Evolutionary conservation across 2,888 invertebrate species (phyloP).

Genomic region (Calameuta idolon): DNA sequence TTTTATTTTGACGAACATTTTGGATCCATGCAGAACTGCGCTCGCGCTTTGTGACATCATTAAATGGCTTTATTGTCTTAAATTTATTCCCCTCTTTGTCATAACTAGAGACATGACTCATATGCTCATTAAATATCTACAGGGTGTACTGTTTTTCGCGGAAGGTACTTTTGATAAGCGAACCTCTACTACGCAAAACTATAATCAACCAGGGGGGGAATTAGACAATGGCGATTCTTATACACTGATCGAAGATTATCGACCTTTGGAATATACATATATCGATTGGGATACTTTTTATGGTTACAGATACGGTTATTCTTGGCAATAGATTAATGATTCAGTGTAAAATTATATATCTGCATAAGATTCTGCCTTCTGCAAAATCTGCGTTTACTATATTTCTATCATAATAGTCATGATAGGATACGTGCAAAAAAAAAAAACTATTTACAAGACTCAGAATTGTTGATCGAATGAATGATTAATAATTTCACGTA

Average conservation of each 20-base stretch:
- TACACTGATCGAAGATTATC: neutral
- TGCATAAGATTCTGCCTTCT: neutral
- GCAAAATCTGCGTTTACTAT: neutral
- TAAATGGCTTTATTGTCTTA: conserved; percentile 48
- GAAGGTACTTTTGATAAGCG: neutral
- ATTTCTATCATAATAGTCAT: neutral
- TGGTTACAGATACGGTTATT: neutral
- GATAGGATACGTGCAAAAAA: neutral
- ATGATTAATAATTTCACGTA: neutral
- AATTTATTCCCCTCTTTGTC: conserved; percentile 42
- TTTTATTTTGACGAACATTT: neutral
- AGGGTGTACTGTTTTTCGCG: neutral
- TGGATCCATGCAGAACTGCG: conserved; percentile 10
- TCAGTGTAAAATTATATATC: neutral
- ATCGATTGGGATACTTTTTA: neutral
- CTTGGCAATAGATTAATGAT: neutral
- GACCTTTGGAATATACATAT: neutral
- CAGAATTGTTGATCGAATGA: neutral
- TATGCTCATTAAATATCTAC: conserved; percentile 35
- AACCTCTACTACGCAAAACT: neutral
- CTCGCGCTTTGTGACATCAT: conserved; percentile 30
- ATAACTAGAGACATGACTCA: conserved; percentile 39
- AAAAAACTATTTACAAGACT: neutral
- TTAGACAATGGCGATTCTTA: neutral
- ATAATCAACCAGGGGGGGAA: neutral